Percentiles rank a stretch among this genome's conserved stretches.
phyloP scores from a whole-genome alignment of 2,888 invertebrate species.

The Pherbina coryleti region DNA sequence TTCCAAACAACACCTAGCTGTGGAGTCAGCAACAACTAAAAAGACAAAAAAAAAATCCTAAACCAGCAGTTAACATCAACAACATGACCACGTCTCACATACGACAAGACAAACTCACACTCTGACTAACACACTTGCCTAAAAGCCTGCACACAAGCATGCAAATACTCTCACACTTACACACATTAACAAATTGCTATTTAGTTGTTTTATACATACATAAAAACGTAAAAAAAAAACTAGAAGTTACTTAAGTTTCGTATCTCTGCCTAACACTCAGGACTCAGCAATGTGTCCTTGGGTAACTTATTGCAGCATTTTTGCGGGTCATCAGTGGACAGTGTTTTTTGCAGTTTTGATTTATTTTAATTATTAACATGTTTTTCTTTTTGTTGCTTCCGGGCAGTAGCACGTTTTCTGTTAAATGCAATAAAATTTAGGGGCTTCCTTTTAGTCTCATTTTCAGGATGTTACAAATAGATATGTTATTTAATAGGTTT shows the following conservation, averaged over 20 bases:
- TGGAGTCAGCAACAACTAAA: neutral
- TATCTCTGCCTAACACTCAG: constrained; percentile 19
- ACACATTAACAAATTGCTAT: constrained; percentile 21
- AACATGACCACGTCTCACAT: constrained; percentile 32
- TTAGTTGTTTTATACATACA: neutral
- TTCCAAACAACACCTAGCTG: neutral
- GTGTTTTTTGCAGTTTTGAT: neutral
- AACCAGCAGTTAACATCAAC: constrained; percentile 31
- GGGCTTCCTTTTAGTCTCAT: too few relatives aligned
- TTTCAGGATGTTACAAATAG: too few relatives aligned
- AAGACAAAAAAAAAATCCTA: constrained; percentile 1
- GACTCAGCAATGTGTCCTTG: neutral
- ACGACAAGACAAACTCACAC: neutral
- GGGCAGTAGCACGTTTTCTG: too few relatives aligned
- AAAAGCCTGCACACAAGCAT: constrained; percentile 22
- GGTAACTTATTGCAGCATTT: neutral
- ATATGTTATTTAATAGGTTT: too few relatives aligned
- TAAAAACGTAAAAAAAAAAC: neutral
- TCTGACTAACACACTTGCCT: neutral
- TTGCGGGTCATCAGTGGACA: constrained; percentile 1
- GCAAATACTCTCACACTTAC: neutral
- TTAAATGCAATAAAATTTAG: too few relatives aligned
- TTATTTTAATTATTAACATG: too few relatives aligned
- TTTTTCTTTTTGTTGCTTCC: too few relatives aligned
- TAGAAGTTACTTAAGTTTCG: neutral